Conservation (phyloP, 2,113 vertebrate species). For the Muntiacus muntjak region DNA sequence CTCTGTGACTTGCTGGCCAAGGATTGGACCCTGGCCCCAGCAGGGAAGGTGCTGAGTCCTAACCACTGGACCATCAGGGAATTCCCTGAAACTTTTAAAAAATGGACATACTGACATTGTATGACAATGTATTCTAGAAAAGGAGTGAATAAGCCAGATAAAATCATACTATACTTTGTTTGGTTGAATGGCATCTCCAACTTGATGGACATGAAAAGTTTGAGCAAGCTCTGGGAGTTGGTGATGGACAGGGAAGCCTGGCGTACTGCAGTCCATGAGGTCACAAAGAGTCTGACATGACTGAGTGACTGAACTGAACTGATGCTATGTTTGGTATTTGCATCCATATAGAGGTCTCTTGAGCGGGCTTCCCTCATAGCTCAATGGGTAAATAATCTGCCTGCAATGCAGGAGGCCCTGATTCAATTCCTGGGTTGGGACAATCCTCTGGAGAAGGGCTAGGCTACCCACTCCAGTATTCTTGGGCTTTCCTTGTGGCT, state of each 20-base stretch:
- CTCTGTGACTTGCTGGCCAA: not conserved
- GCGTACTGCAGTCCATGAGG: not conserved
- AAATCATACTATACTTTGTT: not conserved
- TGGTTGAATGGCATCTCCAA: not conserved
- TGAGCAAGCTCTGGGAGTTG: not conserved
- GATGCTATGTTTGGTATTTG: not conserved
- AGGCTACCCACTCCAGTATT: not conserved
- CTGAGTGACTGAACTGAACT: not conserved
- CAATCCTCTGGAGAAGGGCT: not conserved
- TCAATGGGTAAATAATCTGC: not conserved
- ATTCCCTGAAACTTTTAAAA: not conserved
- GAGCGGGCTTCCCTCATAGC: not conserved
- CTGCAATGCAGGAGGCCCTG: not conserved
- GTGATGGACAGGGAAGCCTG: not conserved
- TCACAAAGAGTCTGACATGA: not conserved
- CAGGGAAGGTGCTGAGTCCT: not conserved
- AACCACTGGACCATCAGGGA: not conserved
- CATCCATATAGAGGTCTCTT: not conserved
- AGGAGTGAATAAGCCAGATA: not conserved
- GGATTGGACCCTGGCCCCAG: not conserved
- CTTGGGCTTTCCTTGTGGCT: not conserved
- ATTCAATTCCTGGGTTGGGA: not conserved
- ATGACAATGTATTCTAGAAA: not conserved
- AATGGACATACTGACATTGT: not conserved
- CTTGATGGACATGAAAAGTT: not conserved